Evolutionary conservation across 1,140 invertebrate species (phyloP).

Genomic region (Diachasmimorpha longicaudata): DNA sequence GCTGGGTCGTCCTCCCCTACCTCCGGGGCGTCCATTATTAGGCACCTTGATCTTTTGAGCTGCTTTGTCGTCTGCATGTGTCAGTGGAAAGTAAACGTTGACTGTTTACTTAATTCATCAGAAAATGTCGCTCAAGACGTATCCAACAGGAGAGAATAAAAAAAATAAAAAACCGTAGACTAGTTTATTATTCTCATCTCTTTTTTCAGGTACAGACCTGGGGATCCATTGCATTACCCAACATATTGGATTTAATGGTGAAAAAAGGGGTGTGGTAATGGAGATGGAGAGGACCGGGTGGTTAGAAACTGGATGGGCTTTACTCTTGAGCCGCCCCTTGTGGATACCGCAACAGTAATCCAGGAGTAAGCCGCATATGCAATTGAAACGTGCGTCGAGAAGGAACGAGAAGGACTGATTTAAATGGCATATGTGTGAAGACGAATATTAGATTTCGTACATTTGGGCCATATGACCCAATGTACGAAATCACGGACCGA

Average conservation of each 20-base stretch:
- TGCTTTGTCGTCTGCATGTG: background rate
- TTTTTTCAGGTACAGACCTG: background rate
- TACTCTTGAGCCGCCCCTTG: slow-evolving; percentile 12
- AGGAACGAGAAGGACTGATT: background rate
- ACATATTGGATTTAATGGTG: background rate
- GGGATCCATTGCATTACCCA: background rate
- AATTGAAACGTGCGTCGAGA: slow-evolving; percentile 18
- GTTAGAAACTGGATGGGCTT: slow-evolving; percentile 1
- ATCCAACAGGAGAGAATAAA: background rate
- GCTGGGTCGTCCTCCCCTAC: background rate
- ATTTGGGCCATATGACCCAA: background rate
- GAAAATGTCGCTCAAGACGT: background rate
- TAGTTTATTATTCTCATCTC: slow-evolving; percentile 7
- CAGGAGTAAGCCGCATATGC: slow-evolving; percentile 33
- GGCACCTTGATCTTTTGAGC: background rate
- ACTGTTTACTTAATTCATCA: background rate
- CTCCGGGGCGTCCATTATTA: background rate
- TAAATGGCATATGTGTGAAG: slow-evolving; percentile 24
- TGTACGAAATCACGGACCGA: too few relatives aligned
- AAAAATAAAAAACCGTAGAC: background rate
- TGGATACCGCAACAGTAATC: slow-evolving; percentile 33
- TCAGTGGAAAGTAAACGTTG: background rate
- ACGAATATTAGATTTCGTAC: background rate
- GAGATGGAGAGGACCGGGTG: slow-evolving; percentile 11
- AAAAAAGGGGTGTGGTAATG: background rate